Evolutionary conservation across 2,113 vertebrate genomes (phyloP).

Genomic region (Plecotus auritus): DNA sequence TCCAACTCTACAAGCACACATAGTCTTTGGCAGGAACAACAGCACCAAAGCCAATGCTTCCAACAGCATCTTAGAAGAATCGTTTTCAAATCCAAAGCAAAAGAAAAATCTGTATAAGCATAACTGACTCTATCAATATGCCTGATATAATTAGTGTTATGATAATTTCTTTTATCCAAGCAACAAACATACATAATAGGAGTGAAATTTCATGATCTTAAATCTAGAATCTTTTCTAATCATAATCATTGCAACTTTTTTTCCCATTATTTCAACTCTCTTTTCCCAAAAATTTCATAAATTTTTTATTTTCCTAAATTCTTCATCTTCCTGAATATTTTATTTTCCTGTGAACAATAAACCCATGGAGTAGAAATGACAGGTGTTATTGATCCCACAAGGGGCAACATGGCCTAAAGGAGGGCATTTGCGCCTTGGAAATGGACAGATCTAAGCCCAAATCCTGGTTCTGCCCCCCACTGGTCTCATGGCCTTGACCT

Average conservation of each 20-base stretch:
- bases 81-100: not conserved
- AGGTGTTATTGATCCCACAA: not conserved
- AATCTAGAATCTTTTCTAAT: not conserved
- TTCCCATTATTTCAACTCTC: not conserved
- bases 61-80: constrained; percentile 14
- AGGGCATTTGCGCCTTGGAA: not conserved
- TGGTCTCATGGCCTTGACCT: not conserved
- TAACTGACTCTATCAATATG: constrained; percentile 10
- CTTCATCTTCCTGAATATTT: constrained; percentile 28
- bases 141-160: not conserved
- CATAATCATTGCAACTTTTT: not conserved
- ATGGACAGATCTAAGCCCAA: not conserved
- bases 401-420: no score
- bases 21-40: not conserved
- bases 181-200: not conserved
- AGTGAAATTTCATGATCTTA: not conserved
- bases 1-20: not conserved
- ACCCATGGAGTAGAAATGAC: not conserved
- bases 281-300: not conserved
- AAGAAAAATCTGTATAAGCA: constrained; percentile 1
- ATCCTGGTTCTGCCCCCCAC: not conserved
- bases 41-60: not conserved
- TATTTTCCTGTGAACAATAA: constrained; percentile 28
- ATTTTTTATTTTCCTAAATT: not conserved
- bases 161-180: constrained; percentile 32